phyloP scores from a whole-genome alignment of 1,140 invertebrate genomes.

The Penaeus vannamei region DNA sequence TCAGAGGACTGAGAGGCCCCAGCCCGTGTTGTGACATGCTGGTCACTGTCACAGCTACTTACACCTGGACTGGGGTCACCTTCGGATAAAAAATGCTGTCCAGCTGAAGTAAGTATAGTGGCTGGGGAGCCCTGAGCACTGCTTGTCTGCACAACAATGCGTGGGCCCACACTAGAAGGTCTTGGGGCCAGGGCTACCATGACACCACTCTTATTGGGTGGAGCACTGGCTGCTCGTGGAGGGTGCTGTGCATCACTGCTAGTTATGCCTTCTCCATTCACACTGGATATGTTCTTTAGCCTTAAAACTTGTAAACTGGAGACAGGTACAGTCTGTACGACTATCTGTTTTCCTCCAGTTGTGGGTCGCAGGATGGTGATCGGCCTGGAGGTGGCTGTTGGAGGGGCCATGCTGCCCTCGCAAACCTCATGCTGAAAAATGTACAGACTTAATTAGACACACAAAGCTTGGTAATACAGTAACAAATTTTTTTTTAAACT shows the following conservation, averaged over 20 bases:
- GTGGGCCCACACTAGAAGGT: constrained; percentile 65
- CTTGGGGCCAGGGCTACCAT: constrained; percentile 64
- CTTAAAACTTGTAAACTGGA: constrained; percentile 55
- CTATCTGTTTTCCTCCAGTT: constrained; percentile 44
- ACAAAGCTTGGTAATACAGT: too few relatives aligned
- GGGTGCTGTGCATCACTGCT: constrained; percentile 34
- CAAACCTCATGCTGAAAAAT: constrained; percentile 25
- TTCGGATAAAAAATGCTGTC: constrained; percentile 68
- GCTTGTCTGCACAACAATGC: constrained; percentile 60
- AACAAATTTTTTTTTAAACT: not conserved
- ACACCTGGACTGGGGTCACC: constrained; percentile 68
- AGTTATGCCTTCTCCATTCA: constrained; percentile 41
- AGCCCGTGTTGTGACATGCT: constrained; percentile 62
- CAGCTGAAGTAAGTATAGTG: constrained; percentile 47
- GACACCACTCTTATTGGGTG: constrained; percentile 60
- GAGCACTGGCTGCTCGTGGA: constrained; percentile 63
- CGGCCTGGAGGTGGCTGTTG: constrained; percentile 40
- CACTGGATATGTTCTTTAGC: constrained; percentile 25
- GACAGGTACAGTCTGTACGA: constrained; percentile 55
- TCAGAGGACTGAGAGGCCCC: constrained; percentile 52
- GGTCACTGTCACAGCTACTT: constrained; percentile 55
- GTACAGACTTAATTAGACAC: too few relatives aligned
- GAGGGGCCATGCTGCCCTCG: constrained; percentile 56
- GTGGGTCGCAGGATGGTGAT: constrained; percentile 60
- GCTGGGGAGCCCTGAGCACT: constrained; percentile 52